These are phyloP conservation scores for Ctenopoma kingsleyae DNA, from an alignment of 2,797 vertebrate species.

Conservation along the genomic window DNA sequence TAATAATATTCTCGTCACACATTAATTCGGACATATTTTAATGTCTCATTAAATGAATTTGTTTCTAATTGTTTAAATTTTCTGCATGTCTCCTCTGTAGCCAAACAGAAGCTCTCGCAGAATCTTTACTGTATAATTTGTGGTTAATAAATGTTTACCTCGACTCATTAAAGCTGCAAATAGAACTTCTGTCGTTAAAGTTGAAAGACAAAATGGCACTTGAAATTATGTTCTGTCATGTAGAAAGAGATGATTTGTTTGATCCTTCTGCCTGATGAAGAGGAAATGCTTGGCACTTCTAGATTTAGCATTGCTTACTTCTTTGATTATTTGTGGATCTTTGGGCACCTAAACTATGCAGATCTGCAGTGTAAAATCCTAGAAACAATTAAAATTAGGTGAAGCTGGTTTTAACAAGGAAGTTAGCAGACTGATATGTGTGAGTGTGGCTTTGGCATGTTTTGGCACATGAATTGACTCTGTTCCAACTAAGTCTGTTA, in stretches of 20 bases:
- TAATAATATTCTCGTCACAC: not conserved
- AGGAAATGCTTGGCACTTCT: not conserved
- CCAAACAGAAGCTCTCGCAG: not conserved
- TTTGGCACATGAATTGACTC: not conserved
- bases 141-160: not conserved
- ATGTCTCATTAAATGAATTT: not conserved
- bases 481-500: conserved; percentile 8
- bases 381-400: not conserved
- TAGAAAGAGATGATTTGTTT: not conserved
- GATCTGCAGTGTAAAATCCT: not conserved
- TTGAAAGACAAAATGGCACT: not conserved
- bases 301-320: not conserved
- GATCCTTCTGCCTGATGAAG: no score
- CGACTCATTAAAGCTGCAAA: not conserved
- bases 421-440: not conserved
- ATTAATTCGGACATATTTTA: not conserved
- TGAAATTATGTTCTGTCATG: not conserved
- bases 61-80: not conserved
- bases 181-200: not conserved
- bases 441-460: not conserved
- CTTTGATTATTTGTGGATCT: not conserved
- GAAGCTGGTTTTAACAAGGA: not conserved
- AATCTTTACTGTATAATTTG: not conserved
- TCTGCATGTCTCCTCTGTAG: not conserved
- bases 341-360: not conserved